Evolutionary conservation across 2,888 invertebrate genomes (phyloP), one percentile per base, ranked within the genome.

Genomic region (Morpho achilles): DNA sequence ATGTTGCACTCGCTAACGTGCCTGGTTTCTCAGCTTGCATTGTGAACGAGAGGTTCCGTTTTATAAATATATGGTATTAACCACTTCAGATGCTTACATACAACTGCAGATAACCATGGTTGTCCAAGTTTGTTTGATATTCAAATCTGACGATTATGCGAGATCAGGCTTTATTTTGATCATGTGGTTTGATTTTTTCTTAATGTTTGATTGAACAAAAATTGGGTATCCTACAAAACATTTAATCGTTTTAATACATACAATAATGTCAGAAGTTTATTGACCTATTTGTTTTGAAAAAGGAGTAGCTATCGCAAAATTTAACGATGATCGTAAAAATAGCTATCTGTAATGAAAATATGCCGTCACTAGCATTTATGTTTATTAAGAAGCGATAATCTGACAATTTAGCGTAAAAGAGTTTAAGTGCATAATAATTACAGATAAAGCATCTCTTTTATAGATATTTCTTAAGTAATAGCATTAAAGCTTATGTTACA

Each of bases 31-130:
- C 89, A 71, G 86, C 87, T 86, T 56, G 69, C 68, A 65, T 65
- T 74, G 68, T 68, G 64, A 72, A 67, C 63, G 67, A 68, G 70
- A 68, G 67, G 72, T 67, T 72, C 68, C 77, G 76, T 78, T 77
- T 79, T 78, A 69, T 77, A 75, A 82, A 80, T 84, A 69, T 69
- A 79, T 87, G 82, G 85, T 84, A 87, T 87, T 87, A 87, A 63
- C 68, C 59, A 70, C 69, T 65, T 67, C 69, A 64, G 73, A 72
- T 69, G 68, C 69, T 71, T 74, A 75, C 78, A 78, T 82, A 82
- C 76, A 81, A 78, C 77, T 69, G 71, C 71, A 62, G 70, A 73
- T 72, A 80, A 81, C 74, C 76, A 78, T 71, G 73, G 62, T 53
- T 66, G 63, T 62, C 53, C 63, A 64, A 63, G 66, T 67, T 68